Evolutionary conservation across 2,113 vertebrate species (phyloP).

Genomic region (Corythaixoides concolor): DNA sequence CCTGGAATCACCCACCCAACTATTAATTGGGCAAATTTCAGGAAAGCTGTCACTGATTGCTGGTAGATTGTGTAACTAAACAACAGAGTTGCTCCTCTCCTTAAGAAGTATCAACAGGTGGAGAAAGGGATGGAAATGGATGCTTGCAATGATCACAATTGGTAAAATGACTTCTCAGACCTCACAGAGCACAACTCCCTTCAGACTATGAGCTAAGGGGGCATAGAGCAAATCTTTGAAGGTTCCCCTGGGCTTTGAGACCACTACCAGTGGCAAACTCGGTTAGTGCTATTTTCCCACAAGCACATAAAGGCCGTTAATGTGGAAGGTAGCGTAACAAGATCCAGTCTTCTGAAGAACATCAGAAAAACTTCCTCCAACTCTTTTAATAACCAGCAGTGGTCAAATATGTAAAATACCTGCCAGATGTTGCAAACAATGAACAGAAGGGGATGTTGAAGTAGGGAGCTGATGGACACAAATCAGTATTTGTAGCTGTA

Average conservation of each 20-base stretch:
- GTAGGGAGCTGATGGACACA: not conserved
- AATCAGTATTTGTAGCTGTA: not conserved
- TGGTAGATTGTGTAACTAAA: not conserved
- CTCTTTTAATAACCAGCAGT: not conserved
- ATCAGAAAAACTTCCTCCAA: not conserved
- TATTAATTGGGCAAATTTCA: not conserved
- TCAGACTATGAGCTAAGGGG: not conserved
- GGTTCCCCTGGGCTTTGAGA: not conserved
- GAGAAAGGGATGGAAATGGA: not conserved
- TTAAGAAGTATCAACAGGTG: not conserved
- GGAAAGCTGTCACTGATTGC: not conserved
- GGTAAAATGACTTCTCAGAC: not conserved
- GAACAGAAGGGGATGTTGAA: not conserved
- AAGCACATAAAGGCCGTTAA: not conserved
- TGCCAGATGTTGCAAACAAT: not conserved
- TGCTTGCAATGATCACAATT: not conserved
- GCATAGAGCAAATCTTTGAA: not conserved
- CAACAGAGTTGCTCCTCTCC: not conserved
- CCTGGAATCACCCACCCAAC: not conserved
- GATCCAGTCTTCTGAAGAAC: not conserved
- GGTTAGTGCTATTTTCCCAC: not conserved
- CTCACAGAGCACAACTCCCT: not conserved
- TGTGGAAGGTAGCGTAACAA: not conserved
- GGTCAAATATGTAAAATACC: not conserved
- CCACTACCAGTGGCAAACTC: not conserved